These are phyloP conservation scores for Aphidoletes aphidimyza DNA, from an alignment of 2,888 invertebrate genomes.

Conservation along the genomic window DNA sequence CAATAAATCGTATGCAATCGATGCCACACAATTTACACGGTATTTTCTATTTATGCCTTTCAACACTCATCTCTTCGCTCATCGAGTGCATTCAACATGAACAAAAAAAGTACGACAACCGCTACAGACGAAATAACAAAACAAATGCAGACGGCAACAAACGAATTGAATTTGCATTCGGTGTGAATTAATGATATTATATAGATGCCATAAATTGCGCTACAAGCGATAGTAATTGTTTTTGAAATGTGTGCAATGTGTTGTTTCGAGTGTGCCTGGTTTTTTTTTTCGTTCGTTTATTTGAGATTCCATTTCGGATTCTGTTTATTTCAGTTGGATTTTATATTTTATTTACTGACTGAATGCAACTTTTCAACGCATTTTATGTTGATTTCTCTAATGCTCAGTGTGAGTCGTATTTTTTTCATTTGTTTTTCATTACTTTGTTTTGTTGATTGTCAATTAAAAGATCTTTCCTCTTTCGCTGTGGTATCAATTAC, in stretches of 20 bases:
- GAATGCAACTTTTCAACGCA: not conserved
- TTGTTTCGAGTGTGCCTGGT: not conserved
- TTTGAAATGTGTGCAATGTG: constrained; percentile 6
- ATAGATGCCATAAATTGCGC: constrained; percentile 23
- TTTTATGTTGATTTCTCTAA: not conserved
- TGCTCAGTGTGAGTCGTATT: not conserved
- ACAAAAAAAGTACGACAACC: not conserved
- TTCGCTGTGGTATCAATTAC: not conserved
- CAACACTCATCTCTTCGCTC: not conserved
- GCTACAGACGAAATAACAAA: not conserved
- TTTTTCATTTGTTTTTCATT: not conserved
- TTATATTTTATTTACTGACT: not conserved
- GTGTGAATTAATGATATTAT: constrained; percentile 31
- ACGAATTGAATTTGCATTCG: constrained; percentile 28
- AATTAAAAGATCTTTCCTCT: constrained; percentile 25
- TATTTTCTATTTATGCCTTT: constrained; percentile 36
- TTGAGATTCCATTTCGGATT: not conserved
- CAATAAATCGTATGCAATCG: constrained; percentile 19
- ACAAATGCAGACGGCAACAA: not conserved
- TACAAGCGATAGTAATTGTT: not conserved
- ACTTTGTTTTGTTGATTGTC: not conserved
- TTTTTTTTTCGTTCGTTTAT: not conserved
- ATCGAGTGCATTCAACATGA: not conserved
- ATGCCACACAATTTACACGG: constrained; percentile 30
- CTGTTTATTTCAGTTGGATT: not conserved